Base-by-base conservation (phyloP, 2,888 invertebrate species). In the Agrochola macilenta region DNA sequence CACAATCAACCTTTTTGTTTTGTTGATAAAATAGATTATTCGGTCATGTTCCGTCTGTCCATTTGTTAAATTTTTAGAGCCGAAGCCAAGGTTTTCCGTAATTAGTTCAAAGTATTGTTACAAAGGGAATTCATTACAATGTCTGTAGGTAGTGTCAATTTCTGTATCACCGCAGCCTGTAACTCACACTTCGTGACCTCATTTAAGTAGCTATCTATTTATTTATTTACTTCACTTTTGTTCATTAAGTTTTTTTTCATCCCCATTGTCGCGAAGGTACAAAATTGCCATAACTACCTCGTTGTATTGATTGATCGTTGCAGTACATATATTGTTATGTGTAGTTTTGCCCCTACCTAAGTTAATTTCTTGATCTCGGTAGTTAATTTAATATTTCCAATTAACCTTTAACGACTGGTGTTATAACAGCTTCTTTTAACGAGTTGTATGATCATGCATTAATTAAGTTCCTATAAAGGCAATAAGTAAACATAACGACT, bases 101-200 rank as follows among this genome's bases (percentile, higher is more conserved):
- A 58, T 58, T 58, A 1, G 11, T 52, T 52, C 35, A 72, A 71
- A 52, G 49, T 73, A 26, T 49, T 26, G 23, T 39, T 73, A 39
- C 54, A 80, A 78, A 74, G n/a, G 57, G n/a, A 65, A 23, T 71
- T 30, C 9, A 26, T 52, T 81, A 60, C 58, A 76, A 46, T 46
- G 5, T 52, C 8, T 63, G 5, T 30, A 17, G 39, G 2, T 20
- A 23, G 60, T 52, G n/a, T 61, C 77, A 5, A 35, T 46, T 52
- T 54, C 26, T 30, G 11, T 49, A 46, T n/a, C 30, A 65, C 82
- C 76, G 35, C 76, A 54, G 20, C 2, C 2, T 23, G n/a, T 65
- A 52, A 64, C 49, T 54, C 5, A 58, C 52, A 65, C 58, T 52
- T 81, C 26, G 14, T 14, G 30, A 64, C 14, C 14, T 57, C 12